Percentiles rank a stretch among this genome's conserved stretches.
Conservation (phyloP, 2,113 vertebrate genomes). For the Neolamprologus devosi region DNA sequence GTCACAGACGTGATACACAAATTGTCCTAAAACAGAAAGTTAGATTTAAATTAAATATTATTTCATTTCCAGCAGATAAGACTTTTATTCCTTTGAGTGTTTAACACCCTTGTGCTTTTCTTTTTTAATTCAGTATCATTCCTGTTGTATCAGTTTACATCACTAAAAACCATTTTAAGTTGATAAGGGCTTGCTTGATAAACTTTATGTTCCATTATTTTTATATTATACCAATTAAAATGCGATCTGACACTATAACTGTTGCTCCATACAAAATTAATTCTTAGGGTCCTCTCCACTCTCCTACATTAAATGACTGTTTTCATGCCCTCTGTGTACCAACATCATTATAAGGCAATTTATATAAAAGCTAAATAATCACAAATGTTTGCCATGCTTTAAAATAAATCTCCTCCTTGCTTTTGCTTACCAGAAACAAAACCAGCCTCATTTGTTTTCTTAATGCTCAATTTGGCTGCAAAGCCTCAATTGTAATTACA, state of each 20-base stretch:
- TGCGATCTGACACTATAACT: neutral
- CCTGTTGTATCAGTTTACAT: neutral
- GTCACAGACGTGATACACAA: neutral
- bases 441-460: constrained; percentile 18
- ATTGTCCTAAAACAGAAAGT: neutral
- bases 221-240: neutral
- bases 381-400: neutral
- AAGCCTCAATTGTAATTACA: constrained; percentile 26
- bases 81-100: neutral
- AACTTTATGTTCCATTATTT: neutral
- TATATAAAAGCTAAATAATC: neutral
- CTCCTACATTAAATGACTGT: neutral
- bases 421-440: constrained; percentile 21
- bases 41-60: neutral
- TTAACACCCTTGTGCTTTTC: neutral
- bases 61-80: constrained; percentile 19
- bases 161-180: neutral
- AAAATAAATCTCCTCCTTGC: neutral
- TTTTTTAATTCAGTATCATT: neutral
- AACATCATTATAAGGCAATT: neutral
- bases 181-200: neutral
- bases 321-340: neutral
- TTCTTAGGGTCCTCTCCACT: neutral
- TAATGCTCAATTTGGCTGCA: constrained; percentile 49
- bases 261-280: neutral